These are phyloP conservation scores for Dipodomys stephensi DNA, from an alignment of 2,113 vertebrate species.

Conservation along the genomic window DNA sequence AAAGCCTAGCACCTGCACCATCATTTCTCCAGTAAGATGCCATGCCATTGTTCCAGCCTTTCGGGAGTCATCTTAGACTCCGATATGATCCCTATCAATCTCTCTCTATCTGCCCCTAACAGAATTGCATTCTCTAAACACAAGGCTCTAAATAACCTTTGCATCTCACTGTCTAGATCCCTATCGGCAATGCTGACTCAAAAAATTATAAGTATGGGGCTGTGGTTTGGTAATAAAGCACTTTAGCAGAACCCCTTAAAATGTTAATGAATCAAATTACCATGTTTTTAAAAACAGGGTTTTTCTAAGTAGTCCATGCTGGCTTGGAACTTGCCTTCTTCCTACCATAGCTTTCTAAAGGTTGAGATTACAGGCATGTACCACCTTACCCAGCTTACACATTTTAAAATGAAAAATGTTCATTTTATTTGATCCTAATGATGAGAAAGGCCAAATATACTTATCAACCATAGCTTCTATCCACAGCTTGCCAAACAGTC, in stretches of 20 bases:
- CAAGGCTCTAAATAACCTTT: not conserved
- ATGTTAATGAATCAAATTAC: not conserved
- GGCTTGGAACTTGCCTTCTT: not conserved
- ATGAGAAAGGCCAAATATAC: not conserved
- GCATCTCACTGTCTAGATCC: not conserved
- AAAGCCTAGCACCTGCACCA: not conserved
- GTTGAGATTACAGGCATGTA: not conserved
- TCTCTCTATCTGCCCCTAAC: constrained; percentile 15
- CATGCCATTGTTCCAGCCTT: not conserved
- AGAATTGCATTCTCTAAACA: constrained; percentile 25
- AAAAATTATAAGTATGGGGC: not conserved
- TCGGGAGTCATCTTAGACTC: not conserved
- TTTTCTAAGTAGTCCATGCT: not conserved
- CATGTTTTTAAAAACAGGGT: not conserved
- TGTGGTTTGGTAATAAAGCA: not conserved
- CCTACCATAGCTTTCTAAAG: no score
- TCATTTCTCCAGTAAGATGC: not conserved
- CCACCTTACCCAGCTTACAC: not conserved
- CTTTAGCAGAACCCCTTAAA: no score
- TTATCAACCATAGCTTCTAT: constrained; percentile 7
- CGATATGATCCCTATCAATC: not conserved
- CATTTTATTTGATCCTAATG: not conserved
- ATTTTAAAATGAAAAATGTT: not conserved
- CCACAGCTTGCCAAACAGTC: not conserved
- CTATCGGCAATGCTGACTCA: not conserved